Evolutionary conservation across 1,140 invertebrate genomes (phyloP), one percentile per base, ranked within the genome.

Genomic region (Dysdera silvatica): DNA sequence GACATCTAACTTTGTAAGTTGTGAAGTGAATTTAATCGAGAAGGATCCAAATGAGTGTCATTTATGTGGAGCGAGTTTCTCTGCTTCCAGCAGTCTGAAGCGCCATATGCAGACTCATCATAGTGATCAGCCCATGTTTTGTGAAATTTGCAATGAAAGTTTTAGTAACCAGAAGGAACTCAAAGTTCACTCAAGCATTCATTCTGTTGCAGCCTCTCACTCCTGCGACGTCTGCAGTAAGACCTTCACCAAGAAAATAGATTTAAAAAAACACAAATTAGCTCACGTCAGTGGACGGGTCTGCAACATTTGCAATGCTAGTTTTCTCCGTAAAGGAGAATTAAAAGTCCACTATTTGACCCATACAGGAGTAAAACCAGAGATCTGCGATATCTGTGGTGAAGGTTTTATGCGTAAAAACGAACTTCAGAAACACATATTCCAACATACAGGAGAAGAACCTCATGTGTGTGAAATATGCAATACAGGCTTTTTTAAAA

Each of bases 381-480:
- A 33, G 5, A 3, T 20, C 2, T 58, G 55, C n/a, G 48, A 58
- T 20, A 1, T 48, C 14, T 58, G 55, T 24, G n/a, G 26, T 58
- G 55, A 58, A 16, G 48, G 33, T 20, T 58, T 58, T 24, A 32
- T 47, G 32, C n/a, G 31, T 18, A 37, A 49, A 18, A 20, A 20
- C 16, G 57, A 59, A 49, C 32, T 59, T n/a, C 28, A 23, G 6
- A 37, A 35, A 3, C 54, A 56, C 26, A 41, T 31, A 29, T 14
- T 43, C 23, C 35, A 28, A 3, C 12, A 31, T 12, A 52, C 55
- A 12, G 56, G 51, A 16, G 3, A 52, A 18, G 47, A 61, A 33
- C 26, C 31, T 5, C 56, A 49, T 31, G 20, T 48, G 1, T 63
- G 61, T 26, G 52, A 63, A 40, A 31, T 56, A 31, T 63, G 61